Conservation (phyloP, 2,113 vertebrate species). For the Brienomyrus longianalis region DNA sequence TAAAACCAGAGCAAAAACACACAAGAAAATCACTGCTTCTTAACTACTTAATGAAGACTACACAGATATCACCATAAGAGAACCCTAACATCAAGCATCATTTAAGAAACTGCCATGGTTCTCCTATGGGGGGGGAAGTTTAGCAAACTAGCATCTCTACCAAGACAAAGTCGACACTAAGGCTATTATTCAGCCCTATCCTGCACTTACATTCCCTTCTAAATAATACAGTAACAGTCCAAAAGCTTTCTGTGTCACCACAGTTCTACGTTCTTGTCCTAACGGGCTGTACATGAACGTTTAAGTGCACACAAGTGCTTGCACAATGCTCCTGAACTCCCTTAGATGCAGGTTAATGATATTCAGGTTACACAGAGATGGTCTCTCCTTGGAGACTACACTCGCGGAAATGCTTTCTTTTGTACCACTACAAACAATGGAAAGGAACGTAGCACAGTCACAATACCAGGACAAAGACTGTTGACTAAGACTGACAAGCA, state of each 20-base stretch:
- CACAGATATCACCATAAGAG: neutral
- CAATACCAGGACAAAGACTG: neutral
- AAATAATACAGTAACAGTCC: neutral
- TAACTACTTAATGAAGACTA: neutral
- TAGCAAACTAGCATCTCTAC: neutral
- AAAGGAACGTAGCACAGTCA: neutral
- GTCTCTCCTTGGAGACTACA: neutral
- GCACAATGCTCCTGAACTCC: neutral
- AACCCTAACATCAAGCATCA: neutral
- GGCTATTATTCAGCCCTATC: neutral
- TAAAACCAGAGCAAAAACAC: neutral
- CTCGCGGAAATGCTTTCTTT: neutral
- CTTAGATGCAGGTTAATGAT: neutral
- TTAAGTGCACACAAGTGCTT: neutral
- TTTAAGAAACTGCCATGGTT: neutral
- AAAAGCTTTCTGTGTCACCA: neutral
- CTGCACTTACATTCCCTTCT: neutral
- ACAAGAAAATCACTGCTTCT: neutral
- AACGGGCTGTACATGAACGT: neutral
- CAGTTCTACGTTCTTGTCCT: neutral
- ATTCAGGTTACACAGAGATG: neutral
- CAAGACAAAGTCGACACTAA: neutral
- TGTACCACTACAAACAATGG: neutral
- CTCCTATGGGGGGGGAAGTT: neutral
- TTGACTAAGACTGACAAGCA: neutral